These are phyloP conservation scores for Sminthurinus aureus DNA, from an alignment of 2,888 invertebrate genomes.

Conservation along the genomic window DNA sequence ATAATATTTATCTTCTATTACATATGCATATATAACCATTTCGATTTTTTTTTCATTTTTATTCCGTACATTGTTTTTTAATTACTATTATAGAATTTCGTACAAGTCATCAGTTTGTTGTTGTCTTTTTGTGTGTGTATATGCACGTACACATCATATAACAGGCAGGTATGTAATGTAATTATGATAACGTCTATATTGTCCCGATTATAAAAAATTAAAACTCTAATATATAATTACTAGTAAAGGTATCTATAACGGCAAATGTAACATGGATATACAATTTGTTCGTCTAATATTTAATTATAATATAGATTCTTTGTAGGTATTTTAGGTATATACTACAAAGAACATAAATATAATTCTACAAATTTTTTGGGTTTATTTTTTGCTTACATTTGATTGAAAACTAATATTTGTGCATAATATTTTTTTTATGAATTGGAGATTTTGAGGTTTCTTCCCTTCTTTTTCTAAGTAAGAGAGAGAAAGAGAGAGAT, in stretches of 20 bases:
- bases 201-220: not conserved
- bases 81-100: not conserved
- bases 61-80: not conserved
- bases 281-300: too few species aligned
- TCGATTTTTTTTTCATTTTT: not conserved
- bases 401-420: too few species aligned
- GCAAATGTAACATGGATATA: not conserved
- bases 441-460: too few species aligned
- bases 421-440: too few species aligned
- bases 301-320: too few species aligned
- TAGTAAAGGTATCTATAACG: not conserved
- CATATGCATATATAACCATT: not conserved
- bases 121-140: not conserved
- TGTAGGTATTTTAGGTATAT: too few species aligned
- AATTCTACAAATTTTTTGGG: too few species aligned
- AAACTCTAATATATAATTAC: not conserved
- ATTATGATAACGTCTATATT: not conserved
- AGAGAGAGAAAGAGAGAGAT: too few species aligned
- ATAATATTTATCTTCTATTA: not conserved
- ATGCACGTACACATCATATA: not conserved
- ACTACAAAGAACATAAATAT: too few species aligned
- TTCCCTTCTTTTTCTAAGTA: too few species aligned
- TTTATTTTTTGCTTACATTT: too few species aligned
- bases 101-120: not conserved
- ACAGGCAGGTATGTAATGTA: not conserved